Percentiles rank a stretch among this genome's conserved stretches.
Conservation (phyloP, 2,113 vertebrate genomes). For the Hippocampus zosterae region DNA sequence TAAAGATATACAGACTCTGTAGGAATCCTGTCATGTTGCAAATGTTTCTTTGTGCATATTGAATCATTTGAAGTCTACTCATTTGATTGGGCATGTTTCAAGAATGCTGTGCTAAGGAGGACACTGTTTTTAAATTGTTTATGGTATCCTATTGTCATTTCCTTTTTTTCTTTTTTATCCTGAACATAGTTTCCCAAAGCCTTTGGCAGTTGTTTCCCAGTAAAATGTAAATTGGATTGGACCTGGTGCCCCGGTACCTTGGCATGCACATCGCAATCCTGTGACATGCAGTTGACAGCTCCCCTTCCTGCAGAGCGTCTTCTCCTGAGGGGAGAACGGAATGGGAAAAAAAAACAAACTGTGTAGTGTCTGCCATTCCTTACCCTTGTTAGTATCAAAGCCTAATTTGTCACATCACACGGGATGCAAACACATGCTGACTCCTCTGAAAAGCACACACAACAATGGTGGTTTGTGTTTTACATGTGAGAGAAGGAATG, state of each 20-base stretch:
- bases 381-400: slow-evolving; percentile 33
- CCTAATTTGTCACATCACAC: slow-evolving; percentile 31
- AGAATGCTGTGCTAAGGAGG: slow-evolving; percentile 33
- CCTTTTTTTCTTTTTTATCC: slow-evolving; percentile 58
- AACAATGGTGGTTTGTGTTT: slow-evolving; percentile 35
- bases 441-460: slow-evolving; percentile 32
- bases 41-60: slow-evolving; percentile 37
- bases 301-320: slow-evolving; percentile 29
- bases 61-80: slow-evolving; percentile 44
- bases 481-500: slow-evolving; percentile 37
- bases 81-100: slow-evolving; percentile 37
- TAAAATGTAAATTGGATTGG: slow-evolving; percentile 47
- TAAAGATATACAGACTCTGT: slow-evolving; percentile 20
- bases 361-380: slow-evolving; percentile 31
- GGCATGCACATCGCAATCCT: slow-evolving; percentile 40
- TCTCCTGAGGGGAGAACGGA: slow-evolving; percentile 33
- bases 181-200: slow-evolving; percentile 62
- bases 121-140: slow-evolving; percentile 63
- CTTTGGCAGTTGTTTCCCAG: slow-evolving; percentile 50
- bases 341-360: slow-evolving; percentile 1
- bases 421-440: slow-evolving; percentile 1
- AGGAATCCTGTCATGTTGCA: slow-evolving; percentile 28
- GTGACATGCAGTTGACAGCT: slow-evolving; percentile 58
- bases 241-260: slow-evolving; percentile 33
- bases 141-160: slow-evolving; percentile 61